These are phyloP conservation scores for Zapornia atra DNA, from an alignment of 2,113 vertebrate genomes.

Conservation along the genomic window DNA sequence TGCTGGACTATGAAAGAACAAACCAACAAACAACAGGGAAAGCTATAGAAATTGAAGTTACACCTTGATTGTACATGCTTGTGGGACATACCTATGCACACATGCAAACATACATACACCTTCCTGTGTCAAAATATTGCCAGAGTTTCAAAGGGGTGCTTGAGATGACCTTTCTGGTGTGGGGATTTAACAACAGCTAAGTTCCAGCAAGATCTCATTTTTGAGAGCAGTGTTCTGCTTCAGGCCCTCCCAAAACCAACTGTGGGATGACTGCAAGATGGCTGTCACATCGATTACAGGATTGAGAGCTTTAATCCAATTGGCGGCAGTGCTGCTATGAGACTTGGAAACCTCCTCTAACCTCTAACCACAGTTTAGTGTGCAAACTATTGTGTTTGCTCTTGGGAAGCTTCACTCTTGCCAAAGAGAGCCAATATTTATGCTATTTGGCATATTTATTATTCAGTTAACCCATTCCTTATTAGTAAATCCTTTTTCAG, in stretches of 20 bases:
- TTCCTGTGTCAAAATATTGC: not conserved
- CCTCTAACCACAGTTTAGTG: slow-evolving; percentile 38
- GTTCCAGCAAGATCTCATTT: not conserved
- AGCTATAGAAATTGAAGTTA: not conserved
- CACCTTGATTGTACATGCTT: not conserved
- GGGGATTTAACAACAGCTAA: not conserved
- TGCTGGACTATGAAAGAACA: not conserved
- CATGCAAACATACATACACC: not conserved
- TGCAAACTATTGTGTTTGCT: slow-evolving; percentile 50
- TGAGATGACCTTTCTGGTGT: not conserved
- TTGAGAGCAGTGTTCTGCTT: not conserved
- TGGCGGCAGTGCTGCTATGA: slow-evolving; percentile 1
- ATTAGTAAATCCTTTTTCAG: not conserved
- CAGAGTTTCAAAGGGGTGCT: not conserved
- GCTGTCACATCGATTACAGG: not conserved
- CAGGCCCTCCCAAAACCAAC: not conserved
- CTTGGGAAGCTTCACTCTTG: slow-evolving; percentile 33
- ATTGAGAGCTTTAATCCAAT: slow-evolving; percentile 10
- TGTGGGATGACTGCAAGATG: slow-evolving; percentile 12
- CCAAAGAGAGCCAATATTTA: slow-evolving; percentile 26
- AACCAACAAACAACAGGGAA: not conserved
- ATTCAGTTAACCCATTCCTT: slow-evolving; percentile 44
- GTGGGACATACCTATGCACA: not conserved
- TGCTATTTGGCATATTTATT: slow-evolving; percentile 25
- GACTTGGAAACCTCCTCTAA: slow-evolving; percentile 41